A percentile compares a stretch with the other conserved stretches of the same genome.
Evolutionary conservation across 2,888 invertebrate genomes (phyloP).

Genomic region (Sthenelais limicola): DNA sequence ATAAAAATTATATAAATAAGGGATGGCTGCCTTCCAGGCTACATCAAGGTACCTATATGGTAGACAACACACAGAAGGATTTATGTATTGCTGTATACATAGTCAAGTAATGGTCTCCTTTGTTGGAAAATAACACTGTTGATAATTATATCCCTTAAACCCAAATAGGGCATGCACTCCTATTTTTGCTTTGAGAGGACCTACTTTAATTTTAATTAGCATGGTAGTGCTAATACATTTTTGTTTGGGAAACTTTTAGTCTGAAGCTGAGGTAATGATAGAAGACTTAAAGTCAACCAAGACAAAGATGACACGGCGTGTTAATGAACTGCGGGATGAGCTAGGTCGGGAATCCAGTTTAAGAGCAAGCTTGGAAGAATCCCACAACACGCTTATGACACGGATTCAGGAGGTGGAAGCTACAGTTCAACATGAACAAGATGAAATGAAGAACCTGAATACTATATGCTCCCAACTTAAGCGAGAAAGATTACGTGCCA

Average conservation of each 20-base stretch:
- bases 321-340: conserved; percentile 63
- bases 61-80: too few relatives aligned
- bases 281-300: conserved; percentile 50
- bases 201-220: too few relatives aligned
- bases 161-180: too few relatives aligned
- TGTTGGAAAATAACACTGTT: too few relatives aligned
- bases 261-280: conserved; percentile 23
- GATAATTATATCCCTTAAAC: too few relatives aligned
- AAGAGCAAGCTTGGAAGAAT: conserved; percentile 66
- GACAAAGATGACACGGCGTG: conserved; percentile 60
- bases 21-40: too few relatives aligned
- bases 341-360: conserved; percentile 63
- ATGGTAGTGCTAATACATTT: too few relatives aligned
- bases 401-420: conserved; percentile 64
- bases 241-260: conserved; percentile 3
- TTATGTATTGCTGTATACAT: too few relatives aligned
- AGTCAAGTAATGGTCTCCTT: too few relatives aligned
- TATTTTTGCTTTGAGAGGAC: too few relatives aligned
- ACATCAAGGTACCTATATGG: too few relatives aligned
- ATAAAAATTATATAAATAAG: too few relatives aligned
- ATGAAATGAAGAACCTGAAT: conserved; percentile 42
- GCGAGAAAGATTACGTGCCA: conserved; percentile 23
- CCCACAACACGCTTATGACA: conserved; percentile 63
- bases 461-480: conserved; percentile 25
- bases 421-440: conserved; percentile 41